Base-by-base conservation (phyloP, 2,113 vertebrate genomes). In the Entelurus aequoreus region DNA sequence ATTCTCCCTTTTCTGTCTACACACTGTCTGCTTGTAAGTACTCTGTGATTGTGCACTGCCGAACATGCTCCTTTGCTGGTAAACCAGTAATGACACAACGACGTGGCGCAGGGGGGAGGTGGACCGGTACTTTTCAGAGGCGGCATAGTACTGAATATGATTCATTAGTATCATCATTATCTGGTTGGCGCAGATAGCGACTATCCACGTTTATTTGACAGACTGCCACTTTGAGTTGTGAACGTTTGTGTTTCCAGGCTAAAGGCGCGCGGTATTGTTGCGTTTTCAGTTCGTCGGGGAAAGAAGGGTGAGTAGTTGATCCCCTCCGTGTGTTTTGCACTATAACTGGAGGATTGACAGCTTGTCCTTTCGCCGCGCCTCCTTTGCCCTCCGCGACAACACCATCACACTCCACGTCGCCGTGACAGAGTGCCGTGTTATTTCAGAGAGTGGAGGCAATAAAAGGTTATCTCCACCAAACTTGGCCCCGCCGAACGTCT, bases 381-480 rank as follows among this genome's bases (percentile, higher is more conserved):
- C 42, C 38, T 51, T 62, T 51, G 49, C 73, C 48, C 37, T 68
- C 56, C 21, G 44, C 63, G 16, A 50, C 66, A 48, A 62, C 61
- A 40, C 37, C 60, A 76, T 74, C 66, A 62, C 71, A 48, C 49
- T 58, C 49, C 63, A 59, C 60, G 54, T 54, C 76, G 69, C 71
- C 74, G 68, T 75, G 58, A 78, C 73, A 67, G 54, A 72, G 62
- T 46, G 65, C 57, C 40, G 47, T 77, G 71, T 74, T 77, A 77
- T 76, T 83, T 73, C 49, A 75, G 71, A 65, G 76, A 82, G 66
- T 28, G 64, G 76, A 76, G 68, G 67, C 69, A 65, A 71, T 77
- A 56, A 83, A 83, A 86, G 86, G 86, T 86, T 80, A 84, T 80
- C 63, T 71, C 62, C 28, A 28, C 15, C 4, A 48, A 47, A 37